These are phyloP conservation scores for Epirrita christyi DNA, from an alignment of 2,888 invertebrate species.

Conservation along the genomic window DNA sequence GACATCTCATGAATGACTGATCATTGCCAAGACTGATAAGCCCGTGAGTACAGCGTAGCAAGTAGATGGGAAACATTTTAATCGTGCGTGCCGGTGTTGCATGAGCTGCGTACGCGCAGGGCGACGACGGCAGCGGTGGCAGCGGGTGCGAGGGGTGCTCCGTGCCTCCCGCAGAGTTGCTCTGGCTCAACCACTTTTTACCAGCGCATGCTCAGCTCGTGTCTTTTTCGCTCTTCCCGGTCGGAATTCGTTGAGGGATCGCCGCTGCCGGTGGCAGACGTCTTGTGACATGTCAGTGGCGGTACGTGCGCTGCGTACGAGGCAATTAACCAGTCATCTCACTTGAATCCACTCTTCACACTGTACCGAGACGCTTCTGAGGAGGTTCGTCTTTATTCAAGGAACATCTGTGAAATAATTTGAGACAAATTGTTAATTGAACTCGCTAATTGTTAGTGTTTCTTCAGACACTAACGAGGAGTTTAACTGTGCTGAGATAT, in stretches of 20 bases:
- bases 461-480: conserved; percentile 45
- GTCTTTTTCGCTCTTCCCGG: conserved; percentile 83
- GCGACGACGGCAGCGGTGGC: conserved; percentile 44
- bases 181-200: conserved; percentile 76
- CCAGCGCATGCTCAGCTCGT: conserved; percentile 77
- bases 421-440: conserved; percentile 63
- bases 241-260: conserved; percentile 82
- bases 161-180: conserved; percentile 73
- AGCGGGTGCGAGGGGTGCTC: conserved; percentile 46
- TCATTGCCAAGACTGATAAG: conserved; percentile 51
- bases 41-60: conserved; percentile 47
- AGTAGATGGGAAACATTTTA: conserved; percentile 56
- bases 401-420: conserved; percentile 71
- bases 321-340: conserved; percentile 78
- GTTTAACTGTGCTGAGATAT: conserved; percentile 43
- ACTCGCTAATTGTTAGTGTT: conserved; percentile 61
- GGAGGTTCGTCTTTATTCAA: conserved; percentile 69
- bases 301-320: conserved; percentile 80
- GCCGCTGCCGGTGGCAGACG: conserved; percentile 83
- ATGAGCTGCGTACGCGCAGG: conserved; percentile 43
- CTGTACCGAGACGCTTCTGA: conserved; percentile 57
- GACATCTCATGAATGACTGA: conserved; percentile 52
- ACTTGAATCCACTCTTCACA: conserved; percentile 61
- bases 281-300: conserved; percentile 80
- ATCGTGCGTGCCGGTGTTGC: conserved; percentile 61